Base-by-base conservation (phyloP, 2,888 invertebrate species). In the Cancer borealis region DNA sequence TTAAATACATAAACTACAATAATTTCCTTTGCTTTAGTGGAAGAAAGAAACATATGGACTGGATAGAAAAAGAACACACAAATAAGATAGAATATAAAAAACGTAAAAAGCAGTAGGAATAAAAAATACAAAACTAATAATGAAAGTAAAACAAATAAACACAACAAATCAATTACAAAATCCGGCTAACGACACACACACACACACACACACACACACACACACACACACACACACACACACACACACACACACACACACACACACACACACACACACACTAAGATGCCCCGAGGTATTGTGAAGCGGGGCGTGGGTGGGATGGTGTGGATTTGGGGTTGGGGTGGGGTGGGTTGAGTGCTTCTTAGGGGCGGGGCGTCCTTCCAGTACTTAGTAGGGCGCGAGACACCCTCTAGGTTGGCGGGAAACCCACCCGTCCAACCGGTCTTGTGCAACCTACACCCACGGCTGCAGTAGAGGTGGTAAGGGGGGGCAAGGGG, bases 181-280 rank as follows among this genome's bases (percentile, higher is more conserved):
- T 26, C 79, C 30, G 1, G 21, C 3, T 49, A 12, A 8, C 49
- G 3, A 49, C 12, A 49, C 4, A 49, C 49, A 49, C 49, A 49
- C 49, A 49, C 49, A 49, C 2, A 6, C 54, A 54, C 8, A 54
- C 2, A 6, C 8, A 54, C 54, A 54, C 54, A 54, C 54, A 54
- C 54, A 54, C 54, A 54, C 54, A 54, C 54, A 54, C 54, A 54
- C 54, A 54, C 54, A 54, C 54, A 54, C 54, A 54, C 54, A 54
- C 54, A 54, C 54, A 54, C 54, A 54, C 54, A 54, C 54, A 54
- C 54, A 54, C 54, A 54, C 54, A 54, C 73, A 73, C 21, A 26
- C n/a, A 21, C 73, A 73, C 79, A 79, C 79, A 79, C 79, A 79
- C 79, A 79, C 79, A 79, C 79, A 79, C 79, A 79, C 79, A 79